phyloP scores from a whole-genome alignment of 2,888 invertebrate genomes.

The Callinectes sapidus region DNA sequence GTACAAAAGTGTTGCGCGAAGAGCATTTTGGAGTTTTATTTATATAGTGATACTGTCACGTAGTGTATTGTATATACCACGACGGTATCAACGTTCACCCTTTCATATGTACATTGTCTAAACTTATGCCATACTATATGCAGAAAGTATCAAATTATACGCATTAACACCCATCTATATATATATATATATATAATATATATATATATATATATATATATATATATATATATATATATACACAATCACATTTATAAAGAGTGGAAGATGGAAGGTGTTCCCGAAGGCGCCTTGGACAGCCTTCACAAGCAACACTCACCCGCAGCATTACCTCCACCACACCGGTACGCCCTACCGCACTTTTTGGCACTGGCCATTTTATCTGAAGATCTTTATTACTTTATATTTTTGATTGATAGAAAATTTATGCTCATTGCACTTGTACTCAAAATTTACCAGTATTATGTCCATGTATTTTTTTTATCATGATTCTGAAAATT shows the following conservation, averaged over 20 bases:
- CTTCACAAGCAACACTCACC: background rate
- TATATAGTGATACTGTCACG: background rate
- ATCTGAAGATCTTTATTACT: background rate
- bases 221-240: conserved; percentile 51
- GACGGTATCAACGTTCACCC: background rate
- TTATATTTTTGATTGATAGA: too few relatives aligned
- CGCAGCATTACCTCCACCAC: background rate
- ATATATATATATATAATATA: conserved; percentile 48
- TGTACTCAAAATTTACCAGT: too few relatives aligned
- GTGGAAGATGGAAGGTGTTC: background rate
- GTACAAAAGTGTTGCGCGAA: conserved; percentile 21
- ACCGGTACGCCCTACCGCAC: background rate
- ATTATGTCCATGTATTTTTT: too few relatives aligned
- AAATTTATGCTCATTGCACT: too few relatives aligned
- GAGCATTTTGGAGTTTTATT: background rate
- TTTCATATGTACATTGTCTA: conserved; percentile 8
- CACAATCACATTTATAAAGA: conserved; percentile 35
- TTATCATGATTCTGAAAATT: too few relatives aligned
- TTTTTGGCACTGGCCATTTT: background rate
- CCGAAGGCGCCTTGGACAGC: too few relatives aligned
- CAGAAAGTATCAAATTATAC: conserved; percentile 30
- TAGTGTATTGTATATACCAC: background rate
- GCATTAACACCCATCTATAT: background rate
- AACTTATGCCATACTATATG: background rate
- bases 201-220: conserved; percentile 53